A percentile compares a stretch with the other conserved stretches of the same genome.
These are phyloP conservation scores for Bombus turneri DNA, from an alignment of 1,140 invertebrate species.

Conservation along the genomic window DNA sequence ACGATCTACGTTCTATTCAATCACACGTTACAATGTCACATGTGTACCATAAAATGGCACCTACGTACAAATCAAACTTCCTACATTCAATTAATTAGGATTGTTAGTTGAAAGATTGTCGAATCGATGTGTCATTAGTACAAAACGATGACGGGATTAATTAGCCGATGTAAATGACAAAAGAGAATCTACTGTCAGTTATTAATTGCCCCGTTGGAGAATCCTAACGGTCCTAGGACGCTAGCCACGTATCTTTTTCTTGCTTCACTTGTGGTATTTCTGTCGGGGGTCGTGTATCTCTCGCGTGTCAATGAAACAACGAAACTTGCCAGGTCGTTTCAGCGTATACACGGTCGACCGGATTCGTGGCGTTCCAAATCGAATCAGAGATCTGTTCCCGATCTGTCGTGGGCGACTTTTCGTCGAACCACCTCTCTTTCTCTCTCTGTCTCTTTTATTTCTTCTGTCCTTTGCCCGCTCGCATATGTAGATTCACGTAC, in stretches of 20 bases:
- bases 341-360: conserved; percentile 45
- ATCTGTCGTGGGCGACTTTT: conserved; percentile 64
- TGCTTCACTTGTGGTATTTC: conserved; percentile 20
- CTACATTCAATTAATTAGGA: background rate
- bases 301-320: conserved; percentile 54
- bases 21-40: background rate
- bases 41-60: background rate
- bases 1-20: background rate
- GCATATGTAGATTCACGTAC: background rate
- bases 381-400: conserved; percentile 62
- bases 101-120: background rate
- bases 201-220: conserved; percentile 52
- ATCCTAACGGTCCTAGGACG: conserved; percentile 52
- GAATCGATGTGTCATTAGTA: conserved; percentile 56
- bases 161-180: conserved; percentile 54
- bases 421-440: conserved; percentile 12
- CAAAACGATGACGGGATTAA: conserved; percentile 57
- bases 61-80: background rate
- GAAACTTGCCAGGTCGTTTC: conserved; percentile 14
- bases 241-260: conserved; percentile 11
- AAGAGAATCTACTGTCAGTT: conserved; percentile 49
- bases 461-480: background rate
- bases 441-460: background rate
- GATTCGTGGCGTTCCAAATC: conserved; percentile 60
- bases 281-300: conserved; percentile 32